phyloP scores from a whole-genome alignment of 1,140 invertebrate genomes.

The Eufriesea mexicana region DNA sequence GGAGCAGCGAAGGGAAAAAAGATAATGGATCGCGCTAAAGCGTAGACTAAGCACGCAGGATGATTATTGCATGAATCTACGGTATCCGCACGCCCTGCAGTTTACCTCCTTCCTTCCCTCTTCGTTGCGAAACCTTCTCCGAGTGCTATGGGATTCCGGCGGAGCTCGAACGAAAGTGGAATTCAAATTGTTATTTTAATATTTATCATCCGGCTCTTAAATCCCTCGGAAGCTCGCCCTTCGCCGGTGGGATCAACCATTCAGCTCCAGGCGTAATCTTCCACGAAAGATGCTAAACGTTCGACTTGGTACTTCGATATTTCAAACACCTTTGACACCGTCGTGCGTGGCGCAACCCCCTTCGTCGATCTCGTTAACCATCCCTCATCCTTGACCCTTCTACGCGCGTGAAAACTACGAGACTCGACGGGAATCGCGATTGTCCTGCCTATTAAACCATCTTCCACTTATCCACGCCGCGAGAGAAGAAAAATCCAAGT shows the following conservation, averaged over 20 bases:
- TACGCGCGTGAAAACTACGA: no score
- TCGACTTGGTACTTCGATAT: constrained; percentile 61
- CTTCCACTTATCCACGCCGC: background rate
- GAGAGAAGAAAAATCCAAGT: no score
- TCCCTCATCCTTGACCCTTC: no score
- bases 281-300: constrained; percentile 63
- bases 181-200: constrained; percentile 77
- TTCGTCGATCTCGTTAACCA: background rate
- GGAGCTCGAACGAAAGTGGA: constrained; percentile 65
- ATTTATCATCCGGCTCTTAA: constrained; percentile 69
- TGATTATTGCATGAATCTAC: constrained; percentile 71
- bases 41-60: constrained; percentile 60
- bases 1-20: background rate
- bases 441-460: no score
- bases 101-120: constrained; percentile 16
- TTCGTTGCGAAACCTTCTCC: constrained; percentile 24
- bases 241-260: constrained; percentile 16
- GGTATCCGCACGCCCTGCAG: constrained; percentile 18
- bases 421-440: no score
- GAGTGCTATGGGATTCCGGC: constrained; percentile 44
- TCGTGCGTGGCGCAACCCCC: constrained; percentile 1
- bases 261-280: constrained; percentile 47
- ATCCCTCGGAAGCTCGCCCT: constrained; percentile 54
- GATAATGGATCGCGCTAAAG: constrained; percentile 51
- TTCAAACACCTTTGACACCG: constrained; percentile 45